phyloP scores from a whole-genome alignment of 2,797 vertebrate genomes.

The Premnoplex brunnescens region DNA sequence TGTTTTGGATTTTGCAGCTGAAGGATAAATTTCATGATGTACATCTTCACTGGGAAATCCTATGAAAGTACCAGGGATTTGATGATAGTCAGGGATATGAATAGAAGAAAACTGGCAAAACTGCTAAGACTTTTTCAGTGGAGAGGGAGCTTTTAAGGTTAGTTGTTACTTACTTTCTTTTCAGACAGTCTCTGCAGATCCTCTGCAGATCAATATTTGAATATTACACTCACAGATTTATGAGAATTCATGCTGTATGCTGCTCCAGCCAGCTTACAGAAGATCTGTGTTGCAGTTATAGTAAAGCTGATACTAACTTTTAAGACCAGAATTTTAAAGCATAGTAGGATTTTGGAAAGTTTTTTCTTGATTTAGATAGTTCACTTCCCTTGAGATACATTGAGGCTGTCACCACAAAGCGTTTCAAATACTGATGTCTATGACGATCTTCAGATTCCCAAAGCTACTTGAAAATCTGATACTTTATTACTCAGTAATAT shows the following conservation, averaged over 20 bases:
- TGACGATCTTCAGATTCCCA: not conserved
- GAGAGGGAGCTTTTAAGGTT: not conserved
- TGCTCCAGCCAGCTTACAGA: not conserved
- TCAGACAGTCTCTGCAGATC: not conserved
- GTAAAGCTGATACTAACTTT: not conserved
- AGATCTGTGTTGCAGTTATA: not conserved
- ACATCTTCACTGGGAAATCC: not conserved
- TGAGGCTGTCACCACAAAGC: not conserved
- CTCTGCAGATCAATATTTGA: not conserved
- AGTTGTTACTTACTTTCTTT: not conserved
- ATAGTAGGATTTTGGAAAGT: not conserved
- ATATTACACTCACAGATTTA: not conserved
- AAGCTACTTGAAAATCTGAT: not conserved
- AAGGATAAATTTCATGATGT: not conserved
- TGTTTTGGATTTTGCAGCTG: not conserved
- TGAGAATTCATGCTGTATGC: not conserved
- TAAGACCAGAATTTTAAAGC: not conserved
- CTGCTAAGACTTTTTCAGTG: not conserved
- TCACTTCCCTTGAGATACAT: not conserved
- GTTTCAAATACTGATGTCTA: not conserved
- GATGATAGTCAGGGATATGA: accelerated
- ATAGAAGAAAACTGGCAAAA: not conserved
- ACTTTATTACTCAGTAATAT: not conserved
- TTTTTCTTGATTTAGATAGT: not conserved
- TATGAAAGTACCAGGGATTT: not conserved